These are phyloP conservation scores for Bubo scandiacus DNA, from an alignment of 2,113 vertebrate genomes.

Conservation along the genomic window DNA sequence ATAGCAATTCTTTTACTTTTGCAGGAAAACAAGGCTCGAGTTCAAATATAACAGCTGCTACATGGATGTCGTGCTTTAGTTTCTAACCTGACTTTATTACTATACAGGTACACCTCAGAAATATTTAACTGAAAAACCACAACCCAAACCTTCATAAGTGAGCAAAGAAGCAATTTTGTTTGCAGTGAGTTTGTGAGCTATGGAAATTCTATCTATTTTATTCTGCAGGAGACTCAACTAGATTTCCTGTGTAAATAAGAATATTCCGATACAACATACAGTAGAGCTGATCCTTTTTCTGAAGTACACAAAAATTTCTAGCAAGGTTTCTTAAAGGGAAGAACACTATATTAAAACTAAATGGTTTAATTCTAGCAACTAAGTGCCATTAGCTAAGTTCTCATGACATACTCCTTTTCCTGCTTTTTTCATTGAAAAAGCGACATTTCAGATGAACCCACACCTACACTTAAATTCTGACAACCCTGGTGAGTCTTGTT, in stretches of 20 bases:
- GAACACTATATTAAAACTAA: neutral
- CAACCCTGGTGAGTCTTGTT: neutral
- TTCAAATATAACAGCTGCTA: neutral
- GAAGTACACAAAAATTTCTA: neutral
- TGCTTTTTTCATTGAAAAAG: neutral
- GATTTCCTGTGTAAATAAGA: neutral
- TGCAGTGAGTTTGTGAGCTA: neutral
- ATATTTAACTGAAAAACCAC: neutral
- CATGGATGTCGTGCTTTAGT: neutral
- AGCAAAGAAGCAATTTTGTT: neutral
- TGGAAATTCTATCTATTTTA: neutral
- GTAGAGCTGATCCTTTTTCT: neutral
- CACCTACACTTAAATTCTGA: neutral
- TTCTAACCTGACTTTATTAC: neutral
- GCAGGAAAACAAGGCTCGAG: neutral
- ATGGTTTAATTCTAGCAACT: neutral
- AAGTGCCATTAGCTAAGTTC: neutral
- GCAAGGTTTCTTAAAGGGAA: neutral
- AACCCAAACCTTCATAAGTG: neutral
- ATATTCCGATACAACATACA: neutral
- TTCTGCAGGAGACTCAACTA: neutral
- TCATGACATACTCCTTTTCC: neutral
- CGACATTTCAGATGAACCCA: fast-evolving
- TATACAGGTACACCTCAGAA: neutral
- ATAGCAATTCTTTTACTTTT: neutral